Base-by-base conservation (phyloP, 2,797 vertebrate species). In the Hephaestus fuliginosus region DNA sequence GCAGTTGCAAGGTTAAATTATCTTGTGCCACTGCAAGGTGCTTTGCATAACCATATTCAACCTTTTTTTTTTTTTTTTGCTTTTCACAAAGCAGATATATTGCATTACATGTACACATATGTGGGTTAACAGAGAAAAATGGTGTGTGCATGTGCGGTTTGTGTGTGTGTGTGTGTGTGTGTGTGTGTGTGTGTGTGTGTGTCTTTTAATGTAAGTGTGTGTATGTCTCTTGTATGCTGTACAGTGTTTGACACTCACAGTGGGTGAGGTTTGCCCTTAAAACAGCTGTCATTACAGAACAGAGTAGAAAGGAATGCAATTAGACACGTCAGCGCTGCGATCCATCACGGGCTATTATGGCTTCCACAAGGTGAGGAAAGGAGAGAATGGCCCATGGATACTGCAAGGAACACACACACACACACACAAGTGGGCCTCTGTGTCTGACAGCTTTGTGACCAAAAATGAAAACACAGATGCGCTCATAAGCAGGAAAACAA, bases 211-310 rank as follows among this genome's bases (percentile, higher is more conserved):
- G 51, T 65, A 36, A 28, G 62, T 58, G 44, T 58, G 57, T 69
- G 69, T 80, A 55, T 71, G 70, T 76, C 55, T 76, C 70, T 93
- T 93, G 56, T 56, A 95, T 55, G 48, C 67, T 25, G 33, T 74
- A 72, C 66, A 94, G 96, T 94, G 94, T 97, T 97, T 94, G 89
- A 92, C 87, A 87, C 83, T 87, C 86, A 82, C 85, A 84, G 85
- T 81, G 61, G 88, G 88, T 85, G 84, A 80, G 89, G 96, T 86
- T 96, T 95, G 95, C 96, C 95, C 95, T 87, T 94, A 95, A 96
- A 96, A 96, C 97, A 97, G 96, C 96, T 97, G 96, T 96, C 97
- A 97, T 98, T 97, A 96, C 84, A 86, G 94, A 94, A 85, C 94
- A 95, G 95, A 94, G 94, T 94, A 88, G 96, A 96, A 96, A 96